Conservation (phyloP, 2,113 vertebrate species). For the Lepus americanus region DNA sequence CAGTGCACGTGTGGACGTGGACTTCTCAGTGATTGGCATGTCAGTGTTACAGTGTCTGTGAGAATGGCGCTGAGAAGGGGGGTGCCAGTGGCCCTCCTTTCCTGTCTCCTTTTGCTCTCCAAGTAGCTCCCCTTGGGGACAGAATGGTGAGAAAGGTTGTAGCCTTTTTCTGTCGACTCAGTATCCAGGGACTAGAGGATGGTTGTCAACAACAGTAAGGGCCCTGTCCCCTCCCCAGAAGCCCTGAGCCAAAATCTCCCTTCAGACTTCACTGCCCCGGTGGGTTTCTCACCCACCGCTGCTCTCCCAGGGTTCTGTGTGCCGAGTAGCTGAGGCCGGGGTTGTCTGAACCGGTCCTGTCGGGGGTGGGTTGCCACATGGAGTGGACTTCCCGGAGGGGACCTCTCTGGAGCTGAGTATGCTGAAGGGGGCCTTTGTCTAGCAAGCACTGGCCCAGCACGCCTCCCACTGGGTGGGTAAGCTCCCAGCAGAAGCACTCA, state of each 20-base stretch:
- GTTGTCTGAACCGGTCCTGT: background rate
- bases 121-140: background rate
- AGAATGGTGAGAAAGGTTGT: background rate
- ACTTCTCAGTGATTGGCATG: background rate
- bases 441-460: background rate
- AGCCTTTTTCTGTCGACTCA: background rate
- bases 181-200: background rate
- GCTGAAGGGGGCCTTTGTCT: conserved; percentile 19
- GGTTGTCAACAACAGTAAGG: background rate
- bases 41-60: background rate
- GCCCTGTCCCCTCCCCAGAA: background rate
- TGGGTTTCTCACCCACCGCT: background rate
- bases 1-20: background rate
- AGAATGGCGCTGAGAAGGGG: background rate
- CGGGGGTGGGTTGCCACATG: background rate
- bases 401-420: background rate
- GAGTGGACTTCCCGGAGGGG: background rate
- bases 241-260: background rate
- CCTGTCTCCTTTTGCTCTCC: background rate
- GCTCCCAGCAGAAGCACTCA: background rate
- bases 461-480: background rate
- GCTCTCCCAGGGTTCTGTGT: background rate
- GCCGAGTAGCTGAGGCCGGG: background rate
- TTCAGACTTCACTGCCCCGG: background rate
- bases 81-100: background rate